Conservation (phyloP, 2,113 vertebrate species). For the Murina feae region DNA sequence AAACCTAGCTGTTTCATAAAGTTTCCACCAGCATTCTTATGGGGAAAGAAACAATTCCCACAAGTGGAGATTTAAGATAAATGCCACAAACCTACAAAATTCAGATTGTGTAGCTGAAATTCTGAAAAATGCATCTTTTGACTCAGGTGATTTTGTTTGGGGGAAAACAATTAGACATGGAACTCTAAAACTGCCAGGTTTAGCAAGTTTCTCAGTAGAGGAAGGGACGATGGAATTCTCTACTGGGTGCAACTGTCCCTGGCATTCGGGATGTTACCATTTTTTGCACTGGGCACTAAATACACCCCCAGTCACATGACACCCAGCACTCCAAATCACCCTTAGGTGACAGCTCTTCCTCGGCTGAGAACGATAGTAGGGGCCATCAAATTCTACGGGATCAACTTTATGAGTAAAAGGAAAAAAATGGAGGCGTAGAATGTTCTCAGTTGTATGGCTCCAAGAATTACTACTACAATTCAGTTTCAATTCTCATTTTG, state of each 20-base stretch:
- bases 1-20: neutral
- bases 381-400: neutral
- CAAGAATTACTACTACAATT: neutral
- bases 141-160: neutral
- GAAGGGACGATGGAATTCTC: neutral
- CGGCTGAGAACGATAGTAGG: neutral
- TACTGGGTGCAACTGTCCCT: neutral
- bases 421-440: neutral
- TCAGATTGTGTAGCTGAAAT: neutral
- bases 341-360: neutral
- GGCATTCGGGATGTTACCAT: neutral
- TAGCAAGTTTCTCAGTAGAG: neutral
- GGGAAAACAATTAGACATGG: neutral
- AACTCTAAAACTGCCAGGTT: neutral
- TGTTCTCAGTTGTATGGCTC: neutral
- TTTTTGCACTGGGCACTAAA: neutral
- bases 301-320: neutral
- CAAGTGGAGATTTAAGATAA: neutral
- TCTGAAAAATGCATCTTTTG: slow-evolving; percentile 6
- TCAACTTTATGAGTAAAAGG: neutral
- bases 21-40: neutral
- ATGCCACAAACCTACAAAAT: neutral
- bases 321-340: neutral
- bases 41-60: neutral
- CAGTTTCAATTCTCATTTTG: neutral